Base-by-base conservation (phyloP, 1,140 invertebrate species). In the Hylaeus anthracinus region DNA sequence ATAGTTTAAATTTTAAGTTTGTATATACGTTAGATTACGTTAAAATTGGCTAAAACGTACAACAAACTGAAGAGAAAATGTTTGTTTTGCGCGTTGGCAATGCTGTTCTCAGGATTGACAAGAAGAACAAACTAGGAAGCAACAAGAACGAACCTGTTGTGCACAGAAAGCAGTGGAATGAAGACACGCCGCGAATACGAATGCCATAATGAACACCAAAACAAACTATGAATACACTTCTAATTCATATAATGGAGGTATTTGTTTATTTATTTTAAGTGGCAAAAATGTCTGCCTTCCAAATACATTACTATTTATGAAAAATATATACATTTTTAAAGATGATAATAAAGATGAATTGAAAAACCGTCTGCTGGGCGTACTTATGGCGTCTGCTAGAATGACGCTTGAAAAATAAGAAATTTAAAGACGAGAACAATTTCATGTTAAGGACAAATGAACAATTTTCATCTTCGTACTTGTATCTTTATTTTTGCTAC, bases 341-440 rank as follows among this genome's bases (percentile, higher is more conserved):
- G 41, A 71, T 67, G 41, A 71, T 61, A 64, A 76, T 81, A 69
- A 72, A 64, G 82, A 55, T 43, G 1, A 67, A 83, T 82, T 70
- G 86, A 92, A 93, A 93, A 90, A 86, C 92, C 91, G 92, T 93
- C 92, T 93, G 92, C 92, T 92, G 87, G 88, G 91, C 92, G 91
- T 92, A 91, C 87, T 90, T 88, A 93, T 92, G 92, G 91, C 92
- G 92, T 92, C 92, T 92, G 92, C 92, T 93, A 93, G 90, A 85
- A 83, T 89, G 88, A 91, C 88, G 90, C 86, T 88, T 73, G 51
- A 55, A 82, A 80, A 75, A 80, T 67, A 78, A 72, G 48, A 72
- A 78, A 45, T 79, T 83, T 26, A n/a, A 26, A 26, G 26, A 26
- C 26, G 26, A 26, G 26, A 26, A 26, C 26, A 26, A 45, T 55